phyloP scores from a whole-genome alignment of 2,888 invertebrate species.

The Clunio marinus region DNA sequence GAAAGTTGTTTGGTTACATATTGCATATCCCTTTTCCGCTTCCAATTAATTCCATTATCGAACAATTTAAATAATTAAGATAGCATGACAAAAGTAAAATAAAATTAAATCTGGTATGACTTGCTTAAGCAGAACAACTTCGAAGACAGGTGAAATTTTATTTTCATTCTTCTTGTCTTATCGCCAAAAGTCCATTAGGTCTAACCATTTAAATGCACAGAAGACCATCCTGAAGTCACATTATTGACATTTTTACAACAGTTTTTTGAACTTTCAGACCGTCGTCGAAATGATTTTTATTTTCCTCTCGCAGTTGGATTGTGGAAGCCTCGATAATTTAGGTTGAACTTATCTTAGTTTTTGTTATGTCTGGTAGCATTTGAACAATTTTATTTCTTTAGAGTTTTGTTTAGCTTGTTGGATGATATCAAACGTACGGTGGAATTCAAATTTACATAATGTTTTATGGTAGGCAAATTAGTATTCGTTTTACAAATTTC shows the following conservation, averaged over 20 bases:
- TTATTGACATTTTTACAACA: conserved; percentile 20
- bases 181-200: conserved; percentile 38
- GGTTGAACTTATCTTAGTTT: conserved; percentile 5
- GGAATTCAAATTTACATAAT: conserved; percentile 10
- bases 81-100: conserved; percentile 18
- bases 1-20: conserved; percentile 9
- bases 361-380: conserved; percentile 15
- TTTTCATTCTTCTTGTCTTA: conserved; percentile 29
- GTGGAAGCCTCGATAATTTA: conserved; percentile 16
- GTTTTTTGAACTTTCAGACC: conserved; percentile 30
- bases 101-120: conserved; percentile 28
- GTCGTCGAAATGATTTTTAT: background rate
- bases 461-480: conserved; percentile 1
- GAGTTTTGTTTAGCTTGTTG: background rate
- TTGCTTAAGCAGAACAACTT: background rate
- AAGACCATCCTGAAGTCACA: background rate
- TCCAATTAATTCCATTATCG: conserved; percentile 36
- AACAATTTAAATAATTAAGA: conserved; percentile 38
- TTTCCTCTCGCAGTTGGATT: too few relatives aligned
- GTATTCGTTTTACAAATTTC: background rate
- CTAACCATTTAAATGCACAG: conserved; percentile 30
- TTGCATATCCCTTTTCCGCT: conserved; percentile 31
- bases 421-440: background rate
- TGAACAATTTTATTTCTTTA: background rate
- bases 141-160: conserved; percentile 32